Evolutionary conservation across 2,113 vertebrate genomes (phyloP).

Genomic region (Symphodus melops): DNA sequence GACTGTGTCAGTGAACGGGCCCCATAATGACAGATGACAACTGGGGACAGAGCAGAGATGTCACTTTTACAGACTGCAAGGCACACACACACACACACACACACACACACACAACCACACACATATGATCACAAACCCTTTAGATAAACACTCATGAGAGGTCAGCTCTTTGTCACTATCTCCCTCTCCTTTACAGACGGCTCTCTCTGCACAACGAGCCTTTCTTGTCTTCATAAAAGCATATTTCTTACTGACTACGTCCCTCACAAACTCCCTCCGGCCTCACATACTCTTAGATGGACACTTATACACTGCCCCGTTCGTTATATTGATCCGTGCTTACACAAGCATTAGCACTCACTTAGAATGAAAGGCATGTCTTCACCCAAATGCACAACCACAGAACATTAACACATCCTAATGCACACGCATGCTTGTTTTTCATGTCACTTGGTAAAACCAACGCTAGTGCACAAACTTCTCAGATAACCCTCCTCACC

Average conservation of each 20-base stretch:
- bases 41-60: conserved; percentile 25
- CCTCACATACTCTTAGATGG: conserved; percentile 67
- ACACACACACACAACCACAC: conserved; percentile 5
- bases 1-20: conserved; percentile 49
- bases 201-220: neutral
- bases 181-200: neutral
- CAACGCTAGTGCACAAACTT: conserved; percentile 13
- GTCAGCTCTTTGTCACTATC: neutral
- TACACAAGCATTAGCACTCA: conserved; percentile 78
- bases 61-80: conserved; percentile 6
- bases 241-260: conserved; percentile 40
- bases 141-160: conserved; percentile 21
- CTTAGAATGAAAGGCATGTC: conserved; percentile 73
- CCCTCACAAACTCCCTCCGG: conserved; percentile 48
- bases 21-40: conserved; percentile 48
- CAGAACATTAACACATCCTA: conserved; percentile 17
- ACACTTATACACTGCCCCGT: conserved; percentile 75
- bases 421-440: conserved; percentile 4
- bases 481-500: conserved; percentile 4
- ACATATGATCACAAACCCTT: conserved; percentile 20
- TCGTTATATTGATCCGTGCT: conserved; percentile 77
- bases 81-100: neutral
- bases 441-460: conserved; percentile 2
- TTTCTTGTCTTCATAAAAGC: conserved; percentile 22
- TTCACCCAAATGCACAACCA: conserved; percentile 41